A percentile compares a stretch with the other conserved stretches of the same genome.
Evolutionary conservation across 2,888 invertebrate genomes (phyloP).

Genomic region (Tromatobia lineatoria): DNA sequence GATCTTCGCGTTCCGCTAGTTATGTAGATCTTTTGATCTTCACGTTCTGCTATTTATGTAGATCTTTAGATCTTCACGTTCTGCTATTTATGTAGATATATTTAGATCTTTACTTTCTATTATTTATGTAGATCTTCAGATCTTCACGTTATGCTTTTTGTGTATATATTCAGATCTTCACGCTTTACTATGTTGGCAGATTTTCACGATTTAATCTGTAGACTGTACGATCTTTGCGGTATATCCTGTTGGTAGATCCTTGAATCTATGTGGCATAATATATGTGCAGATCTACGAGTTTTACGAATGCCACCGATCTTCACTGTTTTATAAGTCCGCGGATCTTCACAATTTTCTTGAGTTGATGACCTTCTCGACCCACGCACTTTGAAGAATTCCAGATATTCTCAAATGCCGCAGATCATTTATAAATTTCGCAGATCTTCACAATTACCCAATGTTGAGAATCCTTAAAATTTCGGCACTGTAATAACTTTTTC

Average conservation of each 20-base stretch:
- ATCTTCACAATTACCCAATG: no score
- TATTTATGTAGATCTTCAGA: not conserved
- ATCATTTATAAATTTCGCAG: no score
- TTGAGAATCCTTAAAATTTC: no score
- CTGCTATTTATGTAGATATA: not conserved
- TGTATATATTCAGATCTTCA: not conserved
- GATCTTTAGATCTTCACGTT: not conserved
- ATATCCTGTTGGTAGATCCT: not conserved
- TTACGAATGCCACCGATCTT: not conserved
- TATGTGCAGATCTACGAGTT: not conserved
- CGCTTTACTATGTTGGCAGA: not conserved
- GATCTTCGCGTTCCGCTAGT: not conserved
- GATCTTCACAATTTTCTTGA: not conserved
- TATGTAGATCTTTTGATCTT: not conserved
- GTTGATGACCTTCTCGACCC: not conserved
- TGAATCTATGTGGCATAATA: not conserved
- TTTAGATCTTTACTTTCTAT: not conserved
- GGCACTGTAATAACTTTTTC: not conserved
- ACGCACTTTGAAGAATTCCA: no score
- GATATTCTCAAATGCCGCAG: no score
- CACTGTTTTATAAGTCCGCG: not conserved
- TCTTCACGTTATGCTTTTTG: not conserved
- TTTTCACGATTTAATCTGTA: not conserved
- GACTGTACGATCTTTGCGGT: not conserved
- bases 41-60: not conserved